Percentiles rank a stretch among this genome's conserved stretches.
Conservation (phyloP, 2,888 invertebrate genomes). For the Craniophora ligustri region DNA sequence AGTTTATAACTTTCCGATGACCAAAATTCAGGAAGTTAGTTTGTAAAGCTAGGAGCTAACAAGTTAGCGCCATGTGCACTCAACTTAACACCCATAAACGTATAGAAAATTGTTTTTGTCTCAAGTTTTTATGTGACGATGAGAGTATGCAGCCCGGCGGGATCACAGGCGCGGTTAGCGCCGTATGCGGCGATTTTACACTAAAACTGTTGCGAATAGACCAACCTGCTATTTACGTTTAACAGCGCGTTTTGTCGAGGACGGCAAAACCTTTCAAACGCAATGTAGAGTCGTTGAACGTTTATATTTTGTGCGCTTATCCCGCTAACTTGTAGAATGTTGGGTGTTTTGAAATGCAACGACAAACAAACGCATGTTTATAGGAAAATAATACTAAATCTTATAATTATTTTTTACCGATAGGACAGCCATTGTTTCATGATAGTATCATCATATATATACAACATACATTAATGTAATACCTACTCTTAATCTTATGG, state of each 20-base stretch:
- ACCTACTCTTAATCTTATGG: no score
- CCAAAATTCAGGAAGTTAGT: no score
- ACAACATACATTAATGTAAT: no score
- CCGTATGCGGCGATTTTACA: constrained; percentile 28
- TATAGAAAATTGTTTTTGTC: constrained; percentile 49
- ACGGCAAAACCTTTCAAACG: constrained; percentile 23
- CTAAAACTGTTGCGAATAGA: constrained; percentile 28
- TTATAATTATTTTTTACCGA: no score
- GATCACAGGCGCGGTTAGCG: constrained; percentile 26
- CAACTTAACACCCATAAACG: constrained; percentile 20
- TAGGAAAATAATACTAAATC: no score
- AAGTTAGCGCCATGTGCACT: constrained; percentile 30
- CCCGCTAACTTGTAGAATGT: background rate
- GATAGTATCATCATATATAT: no score
- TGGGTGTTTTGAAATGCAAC: no score
- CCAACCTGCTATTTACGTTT: constrained; percentile 26
- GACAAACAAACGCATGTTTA: no score
- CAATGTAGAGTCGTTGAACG: background rate
- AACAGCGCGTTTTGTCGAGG: constrained; percentile 16
- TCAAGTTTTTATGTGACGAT: constrained; percentile 43
- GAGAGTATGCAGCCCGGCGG: constrained; percentile 30
- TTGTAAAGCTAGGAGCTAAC: background rate
- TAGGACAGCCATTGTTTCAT: no score
- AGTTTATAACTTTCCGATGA: background rate
- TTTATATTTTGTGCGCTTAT: background rate